phyloP scores from a whole-genome alignment of 2,797 vertebrate genomes.

The Morus bassanus region DNA sequence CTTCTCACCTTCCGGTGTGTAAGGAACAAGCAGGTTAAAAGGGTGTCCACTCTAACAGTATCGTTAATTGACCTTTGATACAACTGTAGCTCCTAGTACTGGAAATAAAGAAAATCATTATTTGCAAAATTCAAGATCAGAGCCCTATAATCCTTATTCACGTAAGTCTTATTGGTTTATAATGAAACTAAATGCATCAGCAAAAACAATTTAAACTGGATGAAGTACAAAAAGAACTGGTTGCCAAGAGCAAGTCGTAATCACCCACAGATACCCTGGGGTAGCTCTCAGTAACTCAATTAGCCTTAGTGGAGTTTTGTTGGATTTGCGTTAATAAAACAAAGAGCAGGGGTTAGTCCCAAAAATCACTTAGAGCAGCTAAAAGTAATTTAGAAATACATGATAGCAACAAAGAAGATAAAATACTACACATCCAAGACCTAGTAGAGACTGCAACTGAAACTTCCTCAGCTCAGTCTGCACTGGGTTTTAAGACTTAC shows the following conservation, averaged over 20 bases:
- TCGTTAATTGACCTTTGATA: background rate
- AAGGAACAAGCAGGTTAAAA: constrained; percentile 4
- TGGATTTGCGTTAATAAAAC: constrained; percentile 54
- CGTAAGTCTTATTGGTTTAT: background rate
- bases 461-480: background rate
- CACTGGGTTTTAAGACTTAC: background rate
- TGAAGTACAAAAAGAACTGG: background rate
- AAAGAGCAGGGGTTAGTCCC: constrained; percentile 27
- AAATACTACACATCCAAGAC: background rate
- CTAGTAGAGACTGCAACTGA: background rate
- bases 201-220: background rate
- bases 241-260: constrained; percentile 22
- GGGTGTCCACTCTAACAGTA: background rate
- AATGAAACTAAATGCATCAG: constrained; percentile 29
- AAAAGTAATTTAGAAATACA: constrained; percentile 1
- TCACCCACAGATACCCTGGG: background rate
- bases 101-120: background rate
- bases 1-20: background rate
- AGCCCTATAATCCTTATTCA: background rate
- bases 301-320: background rate
- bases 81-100: background rate
- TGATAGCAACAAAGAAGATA: background rate
- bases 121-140: constrained; percentile 24
- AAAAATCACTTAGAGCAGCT: background rate
- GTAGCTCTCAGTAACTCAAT: constrained; percentile 40